Evolutionary conservation across 1,140 invertebrate species (phyloP).

Genomic region (Bombus huntii): DNA sequence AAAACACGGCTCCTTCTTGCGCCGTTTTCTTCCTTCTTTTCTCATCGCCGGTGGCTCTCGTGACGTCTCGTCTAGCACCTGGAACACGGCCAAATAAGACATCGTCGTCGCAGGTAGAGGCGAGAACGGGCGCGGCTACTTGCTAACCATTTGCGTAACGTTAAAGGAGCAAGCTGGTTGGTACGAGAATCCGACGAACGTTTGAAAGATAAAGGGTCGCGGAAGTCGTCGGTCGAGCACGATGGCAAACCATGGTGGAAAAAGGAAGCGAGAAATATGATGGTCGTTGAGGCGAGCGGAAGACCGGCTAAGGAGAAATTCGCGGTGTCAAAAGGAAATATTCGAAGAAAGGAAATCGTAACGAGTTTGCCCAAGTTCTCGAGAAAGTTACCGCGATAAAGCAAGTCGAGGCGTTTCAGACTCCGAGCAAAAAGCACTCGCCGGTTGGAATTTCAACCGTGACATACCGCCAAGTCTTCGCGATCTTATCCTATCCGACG

Average conservation of each 20-base stretch:
- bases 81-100: background rate
- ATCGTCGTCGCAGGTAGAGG: background rate
- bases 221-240: background rate
- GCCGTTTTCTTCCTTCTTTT: background rate
- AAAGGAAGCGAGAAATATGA: too few species aligned
- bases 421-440: too few species aligned
- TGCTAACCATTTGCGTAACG: background rate
- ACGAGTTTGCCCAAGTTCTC: constrained; percentile 34
- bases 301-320: background rate
- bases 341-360: constrained; percentile 40
- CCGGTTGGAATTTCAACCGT: too few species aligned
- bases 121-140: background rate
- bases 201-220: background rate
- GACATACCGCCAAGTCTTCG: too few species aligned
- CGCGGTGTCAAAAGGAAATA: constrained; percentile 1
- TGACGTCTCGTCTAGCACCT: background rate
- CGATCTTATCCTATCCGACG: too few species aligned
- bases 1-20: background rate
- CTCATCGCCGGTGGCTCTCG: too few species aligned
- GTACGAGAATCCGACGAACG: background rate
- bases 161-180: background rate
- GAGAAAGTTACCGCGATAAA: background rate
- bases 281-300: too few species aligned
- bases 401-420: too few species aligned
- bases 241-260: too few species aligned